Percentiles rank a stretch among this genome's conserved stretches.
Evolutionary conservation across 2,113 vertebrate species (phyloP).

Genomic region (Leptosomus discolor): DNA sequence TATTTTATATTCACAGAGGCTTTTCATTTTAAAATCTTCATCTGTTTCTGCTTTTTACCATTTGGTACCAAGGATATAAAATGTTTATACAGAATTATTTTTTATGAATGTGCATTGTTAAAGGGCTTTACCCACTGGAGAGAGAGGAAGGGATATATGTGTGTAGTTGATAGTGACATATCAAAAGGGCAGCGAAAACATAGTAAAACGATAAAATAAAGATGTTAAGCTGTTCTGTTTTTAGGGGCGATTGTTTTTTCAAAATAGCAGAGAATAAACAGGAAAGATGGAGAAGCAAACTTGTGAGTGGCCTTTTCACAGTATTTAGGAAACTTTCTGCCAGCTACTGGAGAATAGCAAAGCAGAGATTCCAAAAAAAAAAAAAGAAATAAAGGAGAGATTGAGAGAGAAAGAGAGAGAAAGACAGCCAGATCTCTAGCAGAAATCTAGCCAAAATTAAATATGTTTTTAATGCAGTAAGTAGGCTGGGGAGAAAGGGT

Average conservation of each 20-base stretch:
- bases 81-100: background rate
- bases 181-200: background rate
- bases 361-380: background rate
- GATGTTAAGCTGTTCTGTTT: rapidly evolving
- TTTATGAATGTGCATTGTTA: background rate
- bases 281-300: rapidly evolving
- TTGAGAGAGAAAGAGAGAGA: background rate
- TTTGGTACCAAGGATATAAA: background rate
- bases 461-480: background rate
- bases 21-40: background rate
- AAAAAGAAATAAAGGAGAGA: background rate
- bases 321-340: background rate
- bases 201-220: background rate
- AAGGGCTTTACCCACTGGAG: background rate
- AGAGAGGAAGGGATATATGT: background rate
- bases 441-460: background rate
- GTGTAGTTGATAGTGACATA: background rate
- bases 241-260: background rate
- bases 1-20: background rate
- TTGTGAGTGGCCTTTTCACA: background rate
- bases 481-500: background rate
- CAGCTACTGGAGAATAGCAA: background rate
- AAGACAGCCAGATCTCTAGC: background rate
- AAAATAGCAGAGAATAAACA: background rate
- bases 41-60: background rate